Base-by-base conservation (phyloP, 1,140 invertebrate genomes). In the Drosophila obscura region DNA sequence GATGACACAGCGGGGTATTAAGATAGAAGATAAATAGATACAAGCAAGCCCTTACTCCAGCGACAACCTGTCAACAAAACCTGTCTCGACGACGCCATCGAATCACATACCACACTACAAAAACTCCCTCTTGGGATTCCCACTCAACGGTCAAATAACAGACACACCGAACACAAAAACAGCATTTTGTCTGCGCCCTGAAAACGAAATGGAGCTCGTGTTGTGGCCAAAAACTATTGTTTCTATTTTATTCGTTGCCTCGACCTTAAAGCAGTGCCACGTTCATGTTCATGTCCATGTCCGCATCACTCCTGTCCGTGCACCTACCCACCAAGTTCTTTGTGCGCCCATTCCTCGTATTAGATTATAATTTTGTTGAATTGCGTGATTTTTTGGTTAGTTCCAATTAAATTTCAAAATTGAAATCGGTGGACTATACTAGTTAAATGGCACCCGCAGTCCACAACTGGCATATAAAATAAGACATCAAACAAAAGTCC, bases 311-410 rank as follows among this genome's bases (percentile, higher is more conserved):
- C 45, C 51, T 49, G 4, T 26, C 35, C 11, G 24, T 68, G 28
- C 19, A n/a, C 26, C 26, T 41, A 63, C 52, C 44, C 22, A 9
- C n/a, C 2, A 24, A 11, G 15, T 4, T 31, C n/a, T 39, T 35
- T 44, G 19, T 19, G 16, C 24, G 1, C n/a, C 45, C 11, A 56
- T 46, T 44, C 19, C 41, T 58, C 45, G 39, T 55, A 62, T 51
- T 48, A 50, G 45, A 49, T 73, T 77, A 74, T 49, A 58, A 73
- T 87, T 81, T 87, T 76, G 74, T 77, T 77, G 26, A 53, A 81
- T 85, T 85, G 81, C 81, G 82, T 85, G 81, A 74, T 81, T 85
- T 64, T 28, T 28, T 52, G 80, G 77, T 85, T 50, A 68, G 62
- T 67, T 68, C 48, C 60, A 87, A 87, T 75, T 73, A 58, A 78